A percentile compares a stretch with the other conserved stretches of the same genome.
Evolutionary conservation across 2,797 vertebrate genomes (phyloP).

Genomic region (Tolypeutes matacus): DNA sequence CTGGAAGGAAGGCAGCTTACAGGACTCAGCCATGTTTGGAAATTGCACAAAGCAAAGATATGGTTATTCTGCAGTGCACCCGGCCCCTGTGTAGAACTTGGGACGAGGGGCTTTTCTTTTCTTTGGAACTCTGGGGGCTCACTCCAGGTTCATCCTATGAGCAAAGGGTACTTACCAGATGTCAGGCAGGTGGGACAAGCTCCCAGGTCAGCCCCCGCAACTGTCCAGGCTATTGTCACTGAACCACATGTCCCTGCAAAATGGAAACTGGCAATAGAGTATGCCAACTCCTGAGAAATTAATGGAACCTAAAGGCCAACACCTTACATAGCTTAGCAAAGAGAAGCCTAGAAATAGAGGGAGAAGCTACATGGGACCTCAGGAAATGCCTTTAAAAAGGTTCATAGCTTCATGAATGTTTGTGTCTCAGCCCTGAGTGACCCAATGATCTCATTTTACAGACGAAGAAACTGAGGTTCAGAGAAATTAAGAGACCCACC

Average conservation of each 20-base stretch:
- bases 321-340: not conserved
- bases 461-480: not conserved
- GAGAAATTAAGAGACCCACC: not conserved
- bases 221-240: not conserved
- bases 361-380: not conserved
- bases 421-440: not conserved
- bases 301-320: not conserved
- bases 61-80: not conserved
- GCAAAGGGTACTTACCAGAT: not conserved
- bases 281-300: not conserved
- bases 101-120: not conserved
- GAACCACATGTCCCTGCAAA: fast-evolving
- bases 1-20: slow-evolving; percentile 5
- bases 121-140: not conserved
- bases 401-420: fast-evolving
- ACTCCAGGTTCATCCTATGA: not conserved
- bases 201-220: not conserved
- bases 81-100: not conserved
- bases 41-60: not conserved
- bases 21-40: not conserved
- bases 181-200: not conserved
- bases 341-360: not conserved
- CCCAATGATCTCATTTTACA: not conserved
- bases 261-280: not conserved
- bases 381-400: not conserved